Base-by-base conservation (phyloP, 2,888 invertebrate genomes). In the Bellardia bayeri region DNA sequence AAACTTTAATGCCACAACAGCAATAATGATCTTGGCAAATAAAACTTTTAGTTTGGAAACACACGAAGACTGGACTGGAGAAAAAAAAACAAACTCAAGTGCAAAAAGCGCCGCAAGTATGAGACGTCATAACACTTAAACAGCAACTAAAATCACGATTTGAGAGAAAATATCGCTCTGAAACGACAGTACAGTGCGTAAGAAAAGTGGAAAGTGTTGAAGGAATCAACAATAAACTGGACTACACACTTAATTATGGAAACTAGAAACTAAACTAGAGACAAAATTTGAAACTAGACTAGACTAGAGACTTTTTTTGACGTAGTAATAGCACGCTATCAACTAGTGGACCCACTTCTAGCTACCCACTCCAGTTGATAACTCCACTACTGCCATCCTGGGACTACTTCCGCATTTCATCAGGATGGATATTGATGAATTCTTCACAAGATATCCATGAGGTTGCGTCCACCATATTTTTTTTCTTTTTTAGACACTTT, bases 101-200 rank as follows among this genome's bases (percentile, higher is more conserved):
- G 91, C 90, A 91, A 92, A 89, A 91, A 91, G 83, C 89, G 92
- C 92, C 92, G 91, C 91, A 89, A 91, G 91, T 91, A 88, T 87
- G 64, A 83, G 78, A 79, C 85, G 85, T 85, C 87, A 87, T 82
- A 87, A 87, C 85, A 82, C 85, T 85, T 79, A 82, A 82, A 85
- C 40, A 82, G 74, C 78, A 82, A 82, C 72, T 69, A 85, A 85
- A 82, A 82, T 85, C 85, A 87, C 79, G 87, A 86, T 82, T 82
- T 54, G 49, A 51, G 40, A 63, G 56, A 80, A 56, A 58, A 58
- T 13, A 63, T 58, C 61, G 33, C 69, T 69, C 54, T 30, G n/a
- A 81, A 42, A 49, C 42, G 72, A 30, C 51, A 74, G 11, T 76
- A 79, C 79, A 81, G 84, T 82, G 64, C 40, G 78, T 78, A 54